Evolutionary conservation across 2,888 invertebrate genomes (phyloP).

Genomic region (Morpho helenor): DNA sequence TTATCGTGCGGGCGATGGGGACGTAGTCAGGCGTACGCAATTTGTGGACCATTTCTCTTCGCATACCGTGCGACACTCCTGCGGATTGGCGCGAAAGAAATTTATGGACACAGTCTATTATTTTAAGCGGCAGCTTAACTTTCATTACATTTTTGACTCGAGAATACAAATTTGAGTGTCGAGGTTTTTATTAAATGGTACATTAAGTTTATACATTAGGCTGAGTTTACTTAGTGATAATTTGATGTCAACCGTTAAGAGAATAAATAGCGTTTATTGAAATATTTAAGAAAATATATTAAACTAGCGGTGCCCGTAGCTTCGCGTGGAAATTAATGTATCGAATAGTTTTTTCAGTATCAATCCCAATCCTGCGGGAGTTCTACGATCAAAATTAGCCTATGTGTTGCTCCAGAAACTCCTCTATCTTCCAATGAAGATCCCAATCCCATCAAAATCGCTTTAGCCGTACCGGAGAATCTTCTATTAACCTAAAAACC

Average conservation of each 20-base stretch:
- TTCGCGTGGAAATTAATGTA: no score
- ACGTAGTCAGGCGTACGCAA: conserved; percentile 56
- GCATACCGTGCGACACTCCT: conserved; percentile 55
- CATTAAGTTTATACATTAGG: background rate
- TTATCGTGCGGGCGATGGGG: conserved; percentile 29
- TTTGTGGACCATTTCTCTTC: conserved; percentile 67
- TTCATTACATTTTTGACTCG: conserved; percentile 13
- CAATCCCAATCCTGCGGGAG: no score
- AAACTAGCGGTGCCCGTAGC: no score
- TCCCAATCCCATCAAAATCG: no score
- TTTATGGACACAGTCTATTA: conserved; percentile 38
- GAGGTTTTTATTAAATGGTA: conserved; percentile 2
- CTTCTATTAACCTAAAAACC: no score
- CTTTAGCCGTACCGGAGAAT: no score
- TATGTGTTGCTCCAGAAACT: no score
- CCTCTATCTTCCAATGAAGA: no score
- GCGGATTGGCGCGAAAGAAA: conserved; percentile 50
- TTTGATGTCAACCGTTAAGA: background rate
- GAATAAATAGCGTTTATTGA: background rate
- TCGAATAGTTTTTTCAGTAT: no score
- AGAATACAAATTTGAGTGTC: conserved; percentile 10
- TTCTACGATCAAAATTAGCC: no score
- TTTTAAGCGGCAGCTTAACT: conserved; percentile 16
- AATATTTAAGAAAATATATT: no score
- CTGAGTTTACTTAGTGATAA: background rate